These are phyloP conservation scores for Psilopsiagon aurifrons DNA, from an alignment of 2,113 vertebrate species.

Conservation along the genomic window DNA sequence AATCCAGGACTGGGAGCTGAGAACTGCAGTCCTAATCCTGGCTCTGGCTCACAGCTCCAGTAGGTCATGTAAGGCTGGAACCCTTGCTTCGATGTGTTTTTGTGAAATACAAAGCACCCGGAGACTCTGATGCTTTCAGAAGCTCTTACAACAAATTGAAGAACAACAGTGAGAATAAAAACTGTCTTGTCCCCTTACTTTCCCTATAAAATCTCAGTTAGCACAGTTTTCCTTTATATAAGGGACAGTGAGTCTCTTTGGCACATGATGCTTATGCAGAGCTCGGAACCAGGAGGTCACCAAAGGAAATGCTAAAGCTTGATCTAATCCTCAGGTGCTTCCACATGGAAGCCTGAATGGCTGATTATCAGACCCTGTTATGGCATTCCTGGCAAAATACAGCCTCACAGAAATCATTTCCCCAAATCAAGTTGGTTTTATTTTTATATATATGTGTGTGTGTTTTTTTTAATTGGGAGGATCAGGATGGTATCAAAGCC, in stretches of 20 bases:
- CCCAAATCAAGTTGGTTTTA: neutral
- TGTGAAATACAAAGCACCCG: neutral
- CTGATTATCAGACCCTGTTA: neutral
- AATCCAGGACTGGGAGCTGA: constrained; percentile 17
- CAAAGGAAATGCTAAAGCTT: neutral
- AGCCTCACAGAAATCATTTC: neutral
- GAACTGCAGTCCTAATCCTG: neutral
- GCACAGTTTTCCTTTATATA: neutral
- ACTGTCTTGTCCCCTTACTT: neutral
- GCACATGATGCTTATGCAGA: neutral
- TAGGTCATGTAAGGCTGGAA: neutral
- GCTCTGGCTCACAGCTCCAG: neutral
- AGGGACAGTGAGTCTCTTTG: neutral
- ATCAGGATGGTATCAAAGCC: neutral
- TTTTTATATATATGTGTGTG: fast-evolving
- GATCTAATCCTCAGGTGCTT: neutral
- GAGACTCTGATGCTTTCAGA: neutral
- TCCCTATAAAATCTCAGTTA: neutral
- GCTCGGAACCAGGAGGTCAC: neutral
- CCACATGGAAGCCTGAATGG: neutral
- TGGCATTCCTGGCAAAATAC: neutral
- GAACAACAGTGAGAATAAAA: neutral
- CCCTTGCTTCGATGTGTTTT: neutral
- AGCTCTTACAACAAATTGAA: neutral
- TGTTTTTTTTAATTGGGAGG: neutral